A percentile compares a stretch with the other conserved stretches of the same genome.
These are phyloP conservation scores for Noctua fimbriata DNA, from an alignment of 2,888 invertebrate genomes.

Conservation along the genomic window DNA sequence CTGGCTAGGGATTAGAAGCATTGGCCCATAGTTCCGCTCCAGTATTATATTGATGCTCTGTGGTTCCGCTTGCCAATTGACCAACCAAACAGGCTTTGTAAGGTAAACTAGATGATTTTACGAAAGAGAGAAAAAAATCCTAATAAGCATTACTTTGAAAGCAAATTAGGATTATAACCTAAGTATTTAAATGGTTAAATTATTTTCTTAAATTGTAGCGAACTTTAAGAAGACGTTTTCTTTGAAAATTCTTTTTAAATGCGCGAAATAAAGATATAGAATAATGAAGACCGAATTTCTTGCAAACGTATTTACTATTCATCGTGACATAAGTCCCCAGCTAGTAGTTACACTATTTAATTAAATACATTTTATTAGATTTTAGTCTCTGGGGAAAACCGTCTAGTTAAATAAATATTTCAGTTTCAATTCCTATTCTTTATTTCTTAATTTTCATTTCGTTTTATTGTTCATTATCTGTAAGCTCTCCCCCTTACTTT, in stretches of 20 bases:
- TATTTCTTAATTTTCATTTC: no score
- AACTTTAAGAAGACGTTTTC: neutral
- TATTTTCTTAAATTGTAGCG: neutral
- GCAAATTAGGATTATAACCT: neutral
- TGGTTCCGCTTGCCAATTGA: no score
- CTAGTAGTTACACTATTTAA: neutral
- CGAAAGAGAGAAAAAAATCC: neutral
- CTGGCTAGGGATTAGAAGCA: neutral
- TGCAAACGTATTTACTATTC: slow-evolving; percentile 37
- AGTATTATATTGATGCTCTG: no score
- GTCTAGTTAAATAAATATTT: slow-evolving; percentile 15
- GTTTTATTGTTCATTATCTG: no score
- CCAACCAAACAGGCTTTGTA: neutral
- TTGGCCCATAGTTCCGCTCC: neutral
- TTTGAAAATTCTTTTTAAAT: slow-evolving; percentile 5
- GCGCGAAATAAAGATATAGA: slow-evolving; percentile 1
- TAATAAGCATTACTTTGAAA: neutral
- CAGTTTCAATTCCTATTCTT: no score
- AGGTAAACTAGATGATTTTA: neutral
- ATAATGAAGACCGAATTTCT: slow-evolving; percentile 12
- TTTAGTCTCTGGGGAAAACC: slow-evolving; percentile 2
- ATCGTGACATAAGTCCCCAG: slow-evolving; percentile 6
- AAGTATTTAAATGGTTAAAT: neutral
- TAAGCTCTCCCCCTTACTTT: no score
- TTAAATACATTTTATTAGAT: slow-evolving; percentile 16